Evolutionary conservation across 2,888 invertebrate species (phyloP).

Genomic region (Neuroscelio doddi): DNA sequence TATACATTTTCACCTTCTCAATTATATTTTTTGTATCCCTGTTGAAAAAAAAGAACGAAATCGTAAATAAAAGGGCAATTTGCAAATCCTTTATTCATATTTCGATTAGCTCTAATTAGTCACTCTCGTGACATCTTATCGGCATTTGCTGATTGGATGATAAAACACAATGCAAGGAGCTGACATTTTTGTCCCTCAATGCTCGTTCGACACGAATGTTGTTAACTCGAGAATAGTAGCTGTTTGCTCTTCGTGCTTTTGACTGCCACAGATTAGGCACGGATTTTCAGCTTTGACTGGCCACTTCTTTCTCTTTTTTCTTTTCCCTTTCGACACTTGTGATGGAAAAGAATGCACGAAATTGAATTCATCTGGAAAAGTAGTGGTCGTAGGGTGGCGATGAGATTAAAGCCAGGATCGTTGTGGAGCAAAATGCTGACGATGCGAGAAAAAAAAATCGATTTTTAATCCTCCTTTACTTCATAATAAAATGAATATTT

Average conservation of each 20-base stretch:
- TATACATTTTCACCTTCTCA: too few relatives aligned
- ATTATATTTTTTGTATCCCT: too few relatives aligned
- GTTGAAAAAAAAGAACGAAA: too few relatives aligned
- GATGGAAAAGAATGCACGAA: slow-evolving; percentile 30
- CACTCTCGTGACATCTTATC: too few relatives aligned
- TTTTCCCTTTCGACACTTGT: not conserved
- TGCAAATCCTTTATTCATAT: too few relatives aligned
- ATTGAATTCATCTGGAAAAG: slow-evolving; percentile 31
- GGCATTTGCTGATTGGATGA: too few relatives aligned
- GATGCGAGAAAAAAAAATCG: slow-evolving; percentile 1
- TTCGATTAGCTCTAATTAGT: too few relatives aligned
- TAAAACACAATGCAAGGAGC: too few relatives aligned
- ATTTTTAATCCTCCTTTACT: too few relatives aligned
- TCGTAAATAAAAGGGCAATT: too few relatives aligned
- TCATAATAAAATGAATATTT: too few relatives aligned
- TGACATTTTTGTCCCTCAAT: too few relatives aligned
- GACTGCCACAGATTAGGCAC: slow-evolving; percentile 40
- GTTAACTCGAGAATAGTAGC: not conserved
- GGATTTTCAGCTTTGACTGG: slow-evolving; percentile 11
- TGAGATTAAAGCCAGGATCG: slow-evolving; percentile 25
- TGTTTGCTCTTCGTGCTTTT: slow-evolving; percentile 40
- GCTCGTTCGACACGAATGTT: not conserved
- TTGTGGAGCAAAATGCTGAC: slow-evolving; percentile 20
- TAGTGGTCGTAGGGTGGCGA: slow-evolving; percentile 20
- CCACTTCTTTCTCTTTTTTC: not conserved